phyloP scores from a whole-genome alignment of 2,888 invertebrate species.

The Osedax fenrisi region DNA sequence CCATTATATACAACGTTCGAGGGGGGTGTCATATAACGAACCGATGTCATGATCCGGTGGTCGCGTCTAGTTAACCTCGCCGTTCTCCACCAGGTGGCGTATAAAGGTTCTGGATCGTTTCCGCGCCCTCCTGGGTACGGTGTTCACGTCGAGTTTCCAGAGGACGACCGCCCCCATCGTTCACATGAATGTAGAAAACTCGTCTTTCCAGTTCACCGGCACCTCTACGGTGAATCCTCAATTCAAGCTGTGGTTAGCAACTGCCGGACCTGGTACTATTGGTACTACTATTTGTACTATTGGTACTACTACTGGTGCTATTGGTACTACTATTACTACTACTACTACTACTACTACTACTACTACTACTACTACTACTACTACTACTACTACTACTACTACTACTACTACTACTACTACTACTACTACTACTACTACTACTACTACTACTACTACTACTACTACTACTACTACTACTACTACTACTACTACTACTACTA shows the following conservation, averaged over 20 bases:
- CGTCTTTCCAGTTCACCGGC: no score
- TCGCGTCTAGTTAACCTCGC: no score
- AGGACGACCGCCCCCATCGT: no score
- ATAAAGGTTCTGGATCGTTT: conserved; percentile 26
- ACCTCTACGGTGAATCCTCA: no score
- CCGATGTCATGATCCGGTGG: no score
- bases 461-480: conserved; percentile 2
- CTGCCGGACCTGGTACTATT: background rate
- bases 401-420: background rate
- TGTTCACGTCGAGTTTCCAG: no score
- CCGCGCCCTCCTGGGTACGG: conserved; percentile 18
- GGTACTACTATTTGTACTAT: no score
- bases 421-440: conserved; percentile 2
- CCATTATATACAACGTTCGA: no score
- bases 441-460: conserved; percentile 5
- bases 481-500: conserved; percentile 7
- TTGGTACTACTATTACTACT: background rate
- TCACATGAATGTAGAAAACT: no score
- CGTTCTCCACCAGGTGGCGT: no score
- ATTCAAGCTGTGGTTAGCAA: no score
- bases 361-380: conserved; percentile 7
- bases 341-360: conserved; percentile 8
- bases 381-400: background rate
- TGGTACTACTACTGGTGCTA: background rate
- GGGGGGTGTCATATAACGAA: no score